Evolutionary conservation across 1,140 invertebrate genomes (phyloP).

Genomic region (Maniola jurtina): DNA sequence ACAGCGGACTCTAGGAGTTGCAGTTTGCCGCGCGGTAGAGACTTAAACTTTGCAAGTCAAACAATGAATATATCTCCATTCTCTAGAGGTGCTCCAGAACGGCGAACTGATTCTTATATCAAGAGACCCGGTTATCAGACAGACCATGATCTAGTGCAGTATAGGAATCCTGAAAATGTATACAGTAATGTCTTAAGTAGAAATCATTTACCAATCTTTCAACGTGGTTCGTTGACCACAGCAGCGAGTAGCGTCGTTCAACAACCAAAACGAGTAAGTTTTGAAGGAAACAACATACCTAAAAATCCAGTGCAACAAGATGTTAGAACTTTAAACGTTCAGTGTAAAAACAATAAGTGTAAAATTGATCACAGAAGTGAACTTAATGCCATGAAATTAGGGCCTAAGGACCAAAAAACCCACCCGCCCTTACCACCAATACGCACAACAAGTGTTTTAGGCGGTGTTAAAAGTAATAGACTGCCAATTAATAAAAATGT

Average conservation of each 20-base stretch:
- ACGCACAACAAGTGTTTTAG: conserved; percentile 55
- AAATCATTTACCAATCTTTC: conserved; percentile 33
- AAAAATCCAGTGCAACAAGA: background rate
- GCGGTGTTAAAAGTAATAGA: conserved; percentile 33
- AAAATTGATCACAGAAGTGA: conserved; percentile 18
- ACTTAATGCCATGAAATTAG: conserved; percentile 23
- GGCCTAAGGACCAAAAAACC: conserved; percentile 14
- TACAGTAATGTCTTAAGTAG: conserved; percentile 14
- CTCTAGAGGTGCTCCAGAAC: conserved; percentile 49
- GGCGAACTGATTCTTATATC: conserved; percentile 63
- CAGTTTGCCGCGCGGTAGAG: conserved; percentile 50
- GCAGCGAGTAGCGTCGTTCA: conserved; percentile 30
- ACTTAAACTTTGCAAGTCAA: conserved; percentile 45
- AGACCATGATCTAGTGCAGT: conserved; percentile 45
- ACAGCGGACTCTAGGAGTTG: conserved; percentile 45
- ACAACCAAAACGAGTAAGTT: conserved; percentile 54
- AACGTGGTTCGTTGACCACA: conserved; percentile 36
- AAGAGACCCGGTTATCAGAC: conserved; percentile 30
- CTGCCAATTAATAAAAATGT: conserved; percentile 38
- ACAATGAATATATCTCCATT: conserved; percentile 46
- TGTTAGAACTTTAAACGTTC: background rate
- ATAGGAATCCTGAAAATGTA: conserved; percentile 53
- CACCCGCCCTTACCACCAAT: conserved; percentile 50
- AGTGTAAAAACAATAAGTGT: conserved; percentile 5
- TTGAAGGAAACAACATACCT: conserved; percentile 36